A percentile compares a stretch with the other conserved stretches of the same genome.
Evolutionary conservation across 1,140 invertebrate species (phyloP).

Genomic region (Bombus huntii): DNA sequence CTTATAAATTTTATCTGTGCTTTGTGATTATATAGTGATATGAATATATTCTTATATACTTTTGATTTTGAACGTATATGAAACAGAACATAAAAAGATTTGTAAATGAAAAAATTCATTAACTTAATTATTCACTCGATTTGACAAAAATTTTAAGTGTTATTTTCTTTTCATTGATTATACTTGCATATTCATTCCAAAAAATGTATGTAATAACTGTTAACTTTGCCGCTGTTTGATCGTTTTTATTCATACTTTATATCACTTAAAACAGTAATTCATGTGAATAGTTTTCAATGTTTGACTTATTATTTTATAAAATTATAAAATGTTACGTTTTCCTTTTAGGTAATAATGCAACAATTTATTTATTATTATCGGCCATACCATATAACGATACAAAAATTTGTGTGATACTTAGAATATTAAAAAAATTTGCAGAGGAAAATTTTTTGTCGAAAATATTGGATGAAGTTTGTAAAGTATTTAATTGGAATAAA

Average conservation of each 20-base stretch:
- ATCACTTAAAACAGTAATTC: neutral
- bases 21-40: neutral
- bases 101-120: neutral
- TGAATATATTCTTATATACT: too few relatives aligned
- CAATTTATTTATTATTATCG: slow-evolving; percentile 58
- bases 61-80: neutral
- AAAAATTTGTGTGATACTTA: slow-evolving; percentile 69
- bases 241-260: neutral
- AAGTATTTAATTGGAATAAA: slow-evolving; percentile 73
- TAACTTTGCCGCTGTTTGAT: neutral
- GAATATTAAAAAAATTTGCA: slow-evolving; percentile 49
- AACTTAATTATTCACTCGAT: neutral
- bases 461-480: slow-evolving; percentile 42
- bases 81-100: neutral
- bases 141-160: neutral
- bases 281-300: slow-evolving; percentile 29
- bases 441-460: slow-evolving; percentile 48
- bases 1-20: slow-evolving; percentile 9
- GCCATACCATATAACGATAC: slow-evolving; percentile 45
- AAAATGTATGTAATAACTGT: neutral
- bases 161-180: slow-evolving; percentile 10
- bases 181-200: neutral
- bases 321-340: slow-evolving; percentile 41
- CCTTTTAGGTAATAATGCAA: slow-evolving; percentile 24
- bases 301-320: slow-evolving; percentile 21